phyloP scores from a whole-genome alignment of 2,888 invertebrate genomes.

The Antheraea yamamai region DNA sequence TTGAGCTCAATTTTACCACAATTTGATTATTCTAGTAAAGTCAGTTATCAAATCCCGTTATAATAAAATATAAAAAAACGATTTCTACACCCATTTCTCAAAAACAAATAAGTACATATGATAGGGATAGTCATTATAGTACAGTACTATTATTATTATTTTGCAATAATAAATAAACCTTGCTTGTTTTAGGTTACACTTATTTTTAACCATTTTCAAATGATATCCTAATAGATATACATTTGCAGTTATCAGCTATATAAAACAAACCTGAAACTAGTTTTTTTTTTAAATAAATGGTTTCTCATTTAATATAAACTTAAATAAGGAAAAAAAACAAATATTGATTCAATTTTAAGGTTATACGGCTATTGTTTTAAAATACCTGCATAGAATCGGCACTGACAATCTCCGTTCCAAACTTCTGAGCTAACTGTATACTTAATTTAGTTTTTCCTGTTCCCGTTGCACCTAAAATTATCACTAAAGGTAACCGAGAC shows the following conservation, averaged over 20 bases:
- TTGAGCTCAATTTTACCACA: no score
- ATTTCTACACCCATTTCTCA: not conserved
- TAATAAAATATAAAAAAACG: no score
- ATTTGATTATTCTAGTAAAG: no score
- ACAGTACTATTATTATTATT: no score
- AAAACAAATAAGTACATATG: not conserved
- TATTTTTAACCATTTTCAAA: not conserved
- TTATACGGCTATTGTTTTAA: constrained; percentile 43
- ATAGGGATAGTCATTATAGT: not conserved
- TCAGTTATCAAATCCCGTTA: no score
- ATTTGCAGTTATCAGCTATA: not conserved
- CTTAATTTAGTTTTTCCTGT: constrained; percentile 98
- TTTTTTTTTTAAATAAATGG: no score
- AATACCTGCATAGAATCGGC: constrained; percentile 99
- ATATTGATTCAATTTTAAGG: constrained; percentile 43
- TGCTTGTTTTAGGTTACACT: not conserved
- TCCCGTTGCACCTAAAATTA: constrained; percentile 97
- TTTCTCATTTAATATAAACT: not conserved
- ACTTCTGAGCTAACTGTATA: constrained; percentile 93
- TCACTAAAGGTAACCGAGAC: constrained; percentile 86
- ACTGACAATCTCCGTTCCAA: constrained; percentile 95
- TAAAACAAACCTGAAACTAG: no score
- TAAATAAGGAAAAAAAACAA: constrained; percentile 13
- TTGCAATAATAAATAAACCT: not conserved
- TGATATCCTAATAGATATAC: not conserved